A percentile compares a stretch with the other conserved stretches of the same genome.
Conservation (phyloP, 2,888 invertebrate species). For the Eulithis prunata region DNA sequence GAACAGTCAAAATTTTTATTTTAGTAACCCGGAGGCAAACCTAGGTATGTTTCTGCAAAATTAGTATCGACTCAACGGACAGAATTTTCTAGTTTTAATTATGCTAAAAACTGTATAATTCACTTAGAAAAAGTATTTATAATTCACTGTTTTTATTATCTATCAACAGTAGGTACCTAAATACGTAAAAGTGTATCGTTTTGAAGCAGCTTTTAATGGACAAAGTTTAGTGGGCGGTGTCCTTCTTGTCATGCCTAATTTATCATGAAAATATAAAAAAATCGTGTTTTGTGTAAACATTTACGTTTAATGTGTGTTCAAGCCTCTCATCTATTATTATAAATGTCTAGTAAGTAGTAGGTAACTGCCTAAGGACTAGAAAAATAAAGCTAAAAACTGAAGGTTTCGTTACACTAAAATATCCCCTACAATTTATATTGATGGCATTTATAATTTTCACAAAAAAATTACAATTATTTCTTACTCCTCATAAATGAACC, state of each 20-base stretch:
- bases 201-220: conserved; percentile 26
- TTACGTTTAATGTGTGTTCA: background rate
- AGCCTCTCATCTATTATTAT: background rate
- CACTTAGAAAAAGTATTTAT: conserved; percentile 28
- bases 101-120: conserved; percentile 42
- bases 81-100: conserved; percentile 1
- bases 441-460: too few relatives aligned
- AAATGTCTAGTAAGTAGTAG: background rate
- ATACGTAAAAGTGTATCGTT: conserved; percentile 22
- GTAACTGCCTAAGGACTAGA: too few relatives aligned
- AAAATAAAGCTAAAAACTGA: too few relatives aligned
- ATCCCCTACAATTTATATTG: too few relatives aligned
- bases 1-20: too few relatives aligned
- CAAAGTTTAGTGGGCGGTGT: conserved; percentile 28
- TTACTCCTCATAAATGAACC: background rate
- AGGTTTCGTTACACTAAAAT: too few relatives aligned
- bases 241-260: conserved; percentile 3
- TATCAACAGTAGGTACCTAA: conserved; percentile 3
- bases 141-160: background rate
- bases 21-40: too few relatives aligned
- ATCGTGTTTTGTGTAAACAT: conserved; percentile 4
- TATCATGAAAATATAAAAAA: conserved; percentile 12
- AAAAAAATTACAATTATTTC: background rate
- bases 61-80: background rate
- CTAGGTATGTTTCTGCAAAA: background rate